Evolutionary conservation across 2,797 vertebrate species (phyloP).

Genomic region (Enteromius thamalakanensis): DNA sequence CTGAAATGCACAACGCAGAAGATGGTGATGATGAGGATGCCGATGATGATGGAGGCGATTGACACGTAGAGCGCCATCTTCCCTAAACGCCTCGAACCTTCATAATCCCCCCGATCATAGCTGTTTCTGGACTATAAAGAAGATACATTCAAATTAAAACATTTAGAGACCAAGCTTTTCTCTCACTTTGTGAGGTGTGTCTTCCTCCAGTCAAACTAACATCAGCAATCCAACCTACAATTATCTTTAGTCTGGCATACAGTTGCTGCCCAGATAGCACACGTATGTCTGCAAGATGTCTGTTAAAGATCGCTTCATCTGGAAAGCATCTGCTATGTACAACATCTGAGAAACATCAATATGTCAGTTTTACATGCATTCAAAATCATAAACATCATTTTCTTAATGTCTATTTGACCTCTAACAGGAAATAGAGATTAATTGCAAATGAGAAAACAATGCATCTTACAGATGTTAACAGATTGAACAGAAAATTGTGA

Average conservation of each 20-base stretch:
- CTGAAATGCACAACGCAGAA: conserved; percentile 83
- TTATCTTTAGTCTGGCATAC: neutral
- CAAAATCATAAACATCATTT: neutral
- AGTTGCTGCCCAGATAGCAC: neutral
- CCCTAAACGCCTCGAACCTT: conserved; percentile 85
- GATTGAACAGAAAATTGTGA: neutral
- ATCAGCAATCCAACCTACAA: neutral
- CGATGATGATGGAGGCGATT: conserved; percentile 87
- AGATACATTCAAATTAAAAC: neutral
- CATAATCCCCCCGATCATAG: conserved; percentile 85
- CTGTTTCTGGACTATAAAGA: conserved; percentile 85
- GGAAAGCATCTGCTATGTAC: neutral
- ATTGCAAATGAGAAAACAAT: too few relatives aligned
- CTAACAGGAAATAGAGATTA: neutral
- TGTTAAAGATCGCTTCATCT: neutral
- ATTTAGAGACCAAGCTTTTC: neutral
- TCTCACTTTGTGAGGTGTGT: neutral
- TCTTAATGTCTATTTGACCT: neutral
- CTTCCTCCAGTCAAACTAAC: neutral
- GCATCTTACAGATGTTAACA: too few relatives aligned
- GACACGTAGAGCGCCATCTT: conserved; percentile 85
- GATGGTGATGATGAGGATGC: conserved; percentile 84
- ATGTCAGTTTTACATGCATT: neutral
- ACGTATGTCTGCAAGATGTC: neutral
- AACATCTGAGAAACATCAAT: neutral